A percentile compares a stretch with the other conserved stretches of the same genome.
These are phyloP conservation scores for Notodonta ziczac DNA, from an alignment of 2,888 invertebrate species.

Conservation along the genomic window DNA sequence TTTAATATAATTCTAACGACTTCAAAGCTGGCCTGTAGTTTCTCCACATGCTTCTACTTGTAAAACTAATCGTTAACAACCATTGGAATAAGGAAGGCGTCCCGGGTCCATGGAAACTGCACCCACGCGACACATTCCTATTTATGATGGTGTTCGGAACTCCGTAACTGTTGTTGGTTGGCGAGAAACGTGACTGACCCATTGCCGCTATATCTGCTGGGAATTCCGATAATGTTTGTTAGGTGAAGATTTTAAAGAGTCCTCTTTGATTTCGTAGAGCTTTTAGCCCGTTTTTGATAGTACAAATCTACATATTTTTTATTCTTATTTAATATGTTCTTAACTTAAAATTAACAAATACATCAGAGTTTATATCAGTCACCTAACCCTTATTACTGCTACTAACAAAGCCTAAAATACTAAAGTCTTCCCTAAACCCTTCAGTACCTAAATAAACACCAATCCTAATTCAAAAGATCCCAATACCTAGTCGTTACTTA, in stretches of 20 bases:
- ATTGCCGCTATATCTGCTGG: conserved; percentile 6
- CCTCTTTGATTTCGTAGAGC: not conserved
- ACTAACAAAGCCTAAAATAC: no score
- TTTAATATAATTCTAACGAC: no score
- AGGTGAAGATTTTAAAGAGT: not conserved
- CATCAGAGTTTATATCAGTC: no score
- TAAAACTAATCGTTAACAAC: not conserved
- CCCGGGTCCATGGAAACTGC: not conserved
- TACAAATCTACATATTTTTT: not conserved
- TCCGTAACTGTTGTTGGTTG: conserved; percentile 22
- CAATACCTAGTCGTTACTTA: not conserved
- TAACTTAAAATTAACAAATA: no score
- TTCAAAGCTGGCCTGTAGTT: no score
- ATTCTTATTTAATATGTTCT: no score
- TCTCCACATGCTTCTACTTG: not conserved
- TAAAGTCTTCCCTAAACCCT: no score
- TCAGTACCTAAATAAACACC: not conserved
- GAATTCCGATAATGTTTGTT: not conserved
- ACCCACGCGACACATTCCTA: conserved; percentile 5
- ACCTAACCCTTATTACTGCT: no score
- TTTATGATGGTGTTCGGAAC: conserved; percentile 13
- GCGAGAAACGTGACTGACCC: conserved; percentile 29
- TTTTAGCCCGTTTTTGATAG: not conserved
- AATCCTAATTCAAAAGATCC: not conserved
- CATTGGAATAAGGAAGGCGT: not conserved